Base-by-base conservation (phyloP, 2,888 invertebrate species). In the Macropis europaea region DNA sequence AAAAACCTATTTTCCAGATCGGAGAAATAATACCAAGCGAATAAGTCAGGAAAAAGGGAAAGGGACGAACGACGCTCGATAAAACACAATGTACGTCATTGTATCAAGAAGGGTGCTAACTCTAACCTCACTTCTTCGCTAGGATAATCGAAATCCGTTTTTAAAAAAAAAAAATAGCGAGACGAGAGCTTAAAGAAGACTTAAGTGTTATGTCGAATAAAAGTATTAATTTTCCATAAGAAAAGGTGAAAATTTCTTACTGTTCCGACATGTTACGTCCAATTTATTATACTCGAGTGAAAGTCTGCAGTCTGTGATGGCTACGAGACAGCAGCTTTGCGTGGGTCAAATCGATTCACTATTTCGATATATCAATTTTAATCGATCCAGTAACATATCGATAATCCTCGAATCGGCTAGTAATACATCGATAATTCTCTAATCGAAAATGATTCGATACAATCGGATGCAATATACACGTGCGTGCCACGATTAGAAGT, bases 181-280 rank as follows among this genome's bases (percentile, higher is more conserved):
- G 13, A n/a, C n/a, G n/a, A n/a, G n/a, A n/a, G n/a, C n/a, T n/a
- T n/a, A n/a, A n/a, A n/a, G n/a, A n/a, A n/a, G n/a, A n/a, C n/a
- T n/a, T n/a, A n/a, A n/a, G n/a, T n/a, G n/a, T n/a, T n/a, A n/a
- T n/a, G n/a, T n/a, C n/a, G n/a, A n/a, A n/a, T n/a, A n/a, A 56
- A 17, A 7, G n/a, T 5, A 11, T 19, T 9, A 3, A 22, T 32
- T 56, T 56, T 52, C 22, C 7, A 11, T 15, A 22, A 17, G 32
- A 43, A 66, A 61, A 43, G 42, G 19, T 17, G 38, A 19, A 48
- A 76, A 77, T 56, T 53, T 81, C 87, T 87, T 82, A 87, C 87
- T 87, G 87, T 72, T 87, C 87, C 79, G 87, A 87, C 87, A 87
- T 87, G 60, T 74, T 86, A 77, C 73, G 59, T 74, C 43, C 68